Base-by-base conservation (phyloP, 2,888 invertebrate genomes). In the Leuctra nigra region DNA sequence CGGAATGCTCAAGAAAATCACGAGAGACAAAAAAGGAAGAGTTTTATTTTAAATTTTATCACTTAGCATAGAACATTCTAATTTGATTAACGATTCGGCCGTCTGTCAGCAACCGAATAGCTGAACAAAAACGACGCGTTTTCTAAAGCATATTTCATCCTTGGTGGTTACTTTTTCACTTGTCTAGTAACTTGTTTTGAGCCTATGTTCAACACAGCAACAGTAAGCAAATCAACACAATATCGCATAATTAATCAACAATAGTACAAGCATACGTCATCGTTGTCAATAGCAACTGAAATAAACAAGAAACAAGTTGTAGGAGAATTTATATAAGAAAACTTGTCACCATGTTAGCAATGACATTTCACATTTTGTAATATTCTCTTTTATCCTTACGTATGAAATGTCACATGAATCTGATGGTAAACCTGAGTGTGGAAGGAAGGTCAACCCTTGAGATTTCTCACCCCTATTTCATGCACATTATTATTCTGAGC, bases 201-300 rank as follows among this genome's bases (percentile, higher is more conserved):
- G 11, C 7, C 29, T 7, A 6, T 29, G 29, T 11, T 29, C 29
- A 14, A 50, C 50, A 50, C 50, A 20, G 29, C 23, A 3, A n/a
- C 48, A 16, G 29, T 35, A 33, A 16, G 35, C 35, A 33, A 50
- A 35, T 50, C 50, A 35, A 50, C 50, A 50, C 50, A 50, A 50
- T 50, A 29, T 20, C 7, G 33, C 11, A 35, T 50, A 16, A 50
- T 50, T 35, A 50, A 50, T 33, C 50, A 50, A 50, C 50, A 50
- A 50, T 22, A 35, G 33, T 11, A 14, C 9, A 11, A 7, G 7
- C 11, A 29, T 29, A 29, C 6, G 29, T 29, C 29, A 29, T 29
- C 29, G 29, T 29, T 11, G 29, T 29, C 29, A 29, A 29, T 29
- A 11, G 29, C 11, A 7, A 29, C 7, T n/a, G n/a, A n/a, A n/a